A percentile compares a stretch with the other conserved stretches of the same genome.
phyloP scores from a whole-genome alignment of 2,113 vertebrate genomes.

The Xerus inauris region DNA sequence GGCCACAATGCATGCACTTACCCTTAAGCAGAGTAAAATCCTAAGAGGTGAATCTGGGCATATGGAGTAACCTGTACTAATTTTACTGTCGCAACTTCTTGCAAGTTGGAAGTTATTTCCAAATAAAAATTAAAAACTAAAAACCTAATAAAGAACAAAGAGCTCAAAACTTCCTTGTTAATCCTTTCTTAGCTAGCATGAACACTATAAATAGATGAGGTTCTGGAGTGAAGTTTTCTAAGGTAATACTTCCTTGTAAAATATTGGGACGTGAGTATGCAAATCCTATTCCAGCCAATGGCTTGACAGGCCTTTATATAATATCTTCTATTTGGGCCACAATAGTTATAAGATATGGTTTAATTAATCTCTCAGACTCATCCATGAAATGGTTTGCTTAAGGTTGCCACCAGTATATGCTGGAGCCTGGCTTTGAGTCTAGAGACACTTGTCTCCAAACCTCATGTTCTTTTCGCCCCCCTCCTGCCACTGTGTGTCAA shows the following conservation, averaged over 20 bases:
- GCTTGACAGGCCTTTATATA: neutral
- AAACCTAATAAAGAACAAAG: neutral
- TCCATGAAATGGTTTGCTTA: neutral
- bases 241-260: neutral
- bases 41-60: neutral
- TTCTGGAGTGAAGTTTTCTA: neutral
- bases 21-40: neutral
- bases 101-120: conserved; percentile 24
- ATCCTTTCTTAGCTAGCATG: neutral
- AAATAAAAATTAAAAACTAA: neutral
- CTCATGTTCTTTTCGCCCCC: too few species aligned
- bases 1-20: neutral
- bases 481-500: neutral
- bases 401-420: neutral
- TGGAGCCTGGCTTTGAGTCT: neutral
- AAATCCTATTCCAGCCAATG: neutral
- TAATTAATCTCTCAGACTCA: neutral
- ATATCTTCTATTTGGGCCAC: neutral
- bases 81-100: neutral
- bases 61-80: neutral
- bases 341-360: neutral
- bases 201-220: neutral
- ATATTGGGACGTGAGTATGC: neutral
- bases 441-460: neutral
- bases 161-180: neutral